Percentiles rank a stretch among this genome's conserved stretches.
Evolutionary conservation across 2,113 vertebrate genomes (phyloP).

Genomic region (Odontophorus gujanensis): DNA sequence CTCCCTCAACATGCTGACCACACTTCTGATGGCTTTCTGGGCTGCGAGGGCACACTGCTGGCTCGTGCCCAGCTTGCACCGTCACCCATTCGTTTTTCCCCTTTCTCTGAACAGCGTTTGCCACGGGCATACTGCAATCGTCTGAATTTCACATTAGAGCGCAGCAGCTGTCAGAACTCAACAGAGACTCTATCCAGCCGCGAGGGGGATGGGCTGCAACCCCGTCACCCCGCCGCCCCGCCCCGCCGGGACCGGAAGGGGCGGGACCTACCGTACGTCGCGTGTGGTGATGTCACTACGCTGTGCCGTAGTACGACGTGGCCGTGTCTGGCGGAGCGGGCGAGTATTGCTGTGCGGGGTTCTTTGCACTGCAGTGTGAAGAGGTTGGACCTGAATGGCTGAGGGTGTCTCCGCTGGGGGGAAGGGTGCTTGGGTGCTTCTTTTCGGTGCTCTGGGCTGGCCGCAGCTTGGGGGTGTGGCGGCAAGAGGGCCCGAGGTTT

Average conservation of each 20-base stretch:
- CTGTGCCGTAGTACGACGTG: neutral
- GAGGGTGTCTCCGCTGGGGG: neutral
- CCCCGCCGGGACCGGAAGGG: neutral
- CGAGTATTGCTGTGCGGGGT: neutral
- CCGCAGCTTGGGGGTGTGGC: no score
- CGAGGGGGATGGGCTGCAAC: fast-evolving
- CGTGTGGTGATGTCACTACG: neutral
- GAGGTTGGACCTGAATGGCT: neutral
- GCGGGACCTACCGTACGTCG: neutral
- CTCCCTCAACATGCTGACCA: no score
- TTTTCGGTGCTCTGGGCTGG: no score
- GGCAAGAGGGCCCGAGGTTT: neutral
- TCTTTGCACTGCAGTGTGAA: no score
- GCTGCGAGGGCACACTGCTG: neutral
- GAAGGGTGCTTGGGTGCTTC: neutral
- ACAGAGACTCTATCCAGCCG: no score
- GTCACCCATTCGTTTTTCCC: no score
- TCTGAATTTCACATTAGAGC: no score
- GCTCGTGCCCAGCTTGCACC: neutral
- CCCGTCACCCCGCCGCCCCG: no score
- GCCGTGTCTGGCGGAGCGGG: neutral
- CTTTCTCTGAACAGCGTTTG: neutral
- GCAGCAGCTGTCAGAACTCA: fast-evolving
- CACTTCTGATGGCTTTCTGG: neutral
- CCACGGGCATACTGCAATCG: fast-evolving